These are phyloP conservation scores for Brachionus paranguensis DNA, from an alignment of 1,140 invertebrate species.

Conservation along the genomic window DNA sequence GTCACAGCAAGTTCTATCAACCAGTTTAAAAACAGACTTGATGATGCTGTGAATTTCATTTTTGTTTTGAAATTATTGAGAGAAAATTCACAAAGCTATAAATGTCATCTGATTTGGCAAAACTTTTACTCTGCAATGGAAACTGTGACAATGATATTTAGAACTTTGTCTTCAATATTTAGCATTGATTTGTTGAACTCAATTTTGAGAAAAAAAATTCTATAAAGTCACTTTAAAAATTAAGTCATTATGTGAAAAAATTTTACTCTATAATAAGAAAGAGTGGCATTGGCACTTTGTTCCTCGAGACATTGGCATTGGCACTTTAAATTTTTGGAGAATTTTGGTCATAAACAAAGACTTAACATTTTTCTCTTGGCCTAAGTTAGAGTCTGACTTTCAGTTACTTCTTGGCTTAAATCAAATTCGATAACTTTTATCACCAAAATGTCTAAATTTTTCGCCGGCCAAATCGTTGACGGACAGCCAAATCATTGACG, in stretches of 20 bases:
- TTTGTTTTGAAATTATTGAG: no score
- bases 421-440: no score
- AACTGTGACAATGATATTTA: constrained; percentile 52
- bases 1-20: no score
- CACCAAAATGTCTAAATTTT: no score
- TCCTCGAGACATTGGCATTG: neutral
- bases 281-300: neutral
- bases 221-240: neutral
- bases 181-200: neutral
- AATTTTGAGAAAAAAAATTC: neutral
- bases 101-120: constrained; percentile 44
- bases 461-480: no score
- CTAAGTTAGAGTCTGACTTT: neutral
- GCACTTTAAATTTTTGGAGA: no score
- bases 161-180: constrained; percentile 46
- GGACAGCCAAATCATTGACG: no score
- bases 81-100: no score
- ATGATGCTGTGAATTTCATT: no score
- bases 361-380: neutral
- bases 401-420: neutral
- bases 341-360: neutral
- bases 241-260: neutral
- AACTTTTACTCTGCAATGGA: constrained; percentile 50
- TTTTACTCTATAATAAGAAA: neutral
- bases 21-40: no score